Evolutionary conservation across 1,140 invertebrate species (phyloP).

Genomic region (Drosophila orosa): DNA sequence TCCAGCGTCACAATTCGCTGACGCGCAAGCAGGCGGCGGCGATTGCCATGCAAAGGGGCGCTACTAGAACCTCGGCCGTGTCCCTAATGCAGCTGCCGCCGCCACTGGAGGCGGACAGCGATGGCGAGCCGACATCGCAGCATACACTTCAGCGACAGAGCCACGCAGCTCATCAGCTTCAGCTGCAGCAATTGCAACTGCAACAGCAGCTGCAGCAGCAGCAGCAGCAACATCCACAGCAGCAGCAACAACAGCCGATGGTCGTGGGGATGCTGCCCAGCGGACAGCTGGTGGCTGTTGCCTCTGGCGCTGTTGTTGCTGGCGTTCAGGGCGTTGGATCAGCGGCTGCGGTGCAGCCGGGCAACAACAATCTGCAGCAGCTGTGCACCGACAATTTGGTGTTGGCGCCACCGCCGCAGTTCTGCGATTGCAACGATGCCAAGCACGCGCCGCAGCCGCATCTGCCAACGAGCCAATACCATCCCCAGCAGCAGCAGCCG

Average conservation of each 20-base stretch:
- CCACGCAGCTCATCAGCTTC: conserved; percentile 29
- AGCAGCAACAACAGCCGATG: conserved; percentile 67
- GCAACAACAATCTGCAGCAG: conserved; percentile 78
- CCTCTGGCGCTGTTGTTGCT: conserved; percentile 65
- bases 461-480: conserved; percentile 51
- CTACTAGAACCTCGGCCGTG: conserved; percentile 86
- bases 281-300: conserved; percentile 71
- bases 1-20: conserved; percentile 86
- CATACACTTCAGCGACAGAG: conserved; percentile 49
- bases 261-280: conserved; percentile 72
- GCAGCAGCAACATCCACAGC: conserved; percentile 36
- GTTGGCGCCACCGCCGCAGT: conserved; percentile 92
- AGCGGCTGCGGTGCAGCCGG: conserved; percentile 62
- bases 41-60: conserved; percentile 84
- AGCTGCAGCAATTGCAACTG: conserved; percentile 46
- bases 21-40: conserved; percentile 86
- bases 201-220: conserved; percentile 51
- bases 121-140: conserved; percentile 85
- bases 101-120: conserved; percentile 89
- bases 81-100: conserved; percentile 92
- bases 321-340: conserved; percentile 49
- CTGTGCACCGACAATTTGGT: conserved; percentile 87
- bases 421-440: conserved; percentile 85
- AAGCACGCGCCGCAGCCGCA: conserved; percentile 77
- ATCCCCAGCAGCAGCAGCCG: conserved; percentile 50